Evolutionary conservation across 2,113 vertebrate genomes (phyloP), one percentile per base, ranked within the genome.

Genomic region (Alectura lathami): DNA sequence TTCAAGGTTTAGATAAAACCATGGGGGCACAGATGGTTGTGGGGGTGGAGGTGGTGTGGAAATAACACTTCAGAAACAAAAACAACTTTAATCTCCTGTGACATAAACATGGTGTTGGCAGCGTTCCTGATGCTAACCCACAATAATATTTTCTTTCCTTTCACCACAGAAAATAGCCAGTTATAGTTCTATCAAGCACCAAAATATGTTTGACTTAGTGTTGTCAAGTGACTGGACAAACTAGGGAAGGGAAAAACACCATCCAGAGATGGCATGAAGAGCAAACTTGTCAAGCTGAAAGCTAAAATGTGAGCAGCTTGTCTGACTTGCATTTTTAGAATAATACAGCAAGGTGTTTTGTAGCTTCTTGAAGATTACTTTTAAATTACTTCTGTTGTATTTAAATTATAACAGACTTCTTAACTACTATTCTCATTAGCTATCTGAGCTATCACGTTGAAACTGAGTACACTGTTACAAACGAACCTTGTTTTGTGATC

Each of bases 301-400:
- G 82, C 89, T 96, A 93, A 93, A 94, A 92, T 93, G 82, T 85
- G 94, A 95, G 89, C 91, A 97, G 93, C 82, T 89, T 85, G 95
- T 83, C 91, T 94, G 92, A 70, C 94, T 95, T 90, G 88, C 94
- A 94, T 95, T 96, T 93, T 94, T 90, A 88, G 83, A 92, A 48
- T 90, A 78, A 81, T 78, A 54, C 68, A 92, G 73, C 60, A 15
- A 80, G 86, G 56, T 47, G 68, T 90, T 89, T 86, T 56, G 60
- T 90, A 70, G 63, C 86, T 89, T 90, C 88, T 78, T 70, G 83
- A 82, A 92, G 88, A 54, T 86, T 86, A 40, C n/a, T 34, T 86
- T 42, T 20, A 29, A 63, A 48, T 83, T 57, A 66, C 56, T 80
- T 91, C 56, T 84, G 68, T 63, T 79, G 48, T 85, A 15, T 79